Conservation (phyloP, 2,113 vertebrate species). For the Nerophis ophidion region DNA sequence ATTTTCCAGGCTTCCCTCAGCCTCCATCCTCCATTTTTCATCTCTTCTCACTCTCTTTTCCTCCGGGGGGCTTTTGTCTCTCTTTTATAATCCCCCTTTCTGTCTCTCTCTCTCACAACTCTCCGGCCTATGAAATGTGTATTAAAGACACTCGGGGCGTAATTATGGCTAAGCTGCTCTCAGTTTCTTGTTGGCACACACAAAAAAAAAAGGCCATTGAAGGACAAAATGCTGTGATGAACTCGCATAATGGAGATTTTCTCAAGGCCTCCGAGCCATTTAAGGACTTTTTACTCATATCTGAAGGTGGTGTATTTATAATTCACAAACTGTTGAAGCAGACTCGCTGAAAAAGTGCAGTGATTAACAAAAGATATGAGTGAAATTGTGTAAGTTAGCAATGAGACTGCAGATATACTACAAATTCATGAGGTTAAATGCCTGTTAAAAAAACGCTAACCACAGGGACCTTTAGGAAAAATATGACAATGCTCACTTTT, state of each 20-base stretch:
- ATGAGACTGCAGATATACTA: constrained; percentile 47
- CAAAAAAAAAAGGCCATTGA: constrained; percentile 46
- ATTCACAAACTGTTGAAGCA: constrained; percentile 25
- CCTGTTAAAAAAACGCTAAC: constrained; percentile 53
- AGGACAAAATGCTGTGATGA: constrained; percentile 52
- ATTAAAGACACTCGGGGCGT: constrained; percentile 60
- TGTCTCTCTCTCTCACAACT: constrained; percentile 48
- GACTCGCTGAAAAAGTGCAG: neutral
- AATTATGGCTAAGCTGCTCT: constrained; percentile 61
- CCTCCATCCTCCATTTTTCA: constrained; percentile 26
- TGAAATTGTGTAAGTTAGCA: constrained; percentile 39
- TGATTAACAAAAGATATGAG: neutral
- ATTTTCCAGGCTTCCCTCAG: constrained; percentile 64
- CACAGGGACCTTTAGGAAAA: constrained; percentile 43
- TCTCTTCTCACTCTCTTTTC: constrained; percentile 18
- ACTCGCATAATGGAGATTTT: constrained; percentile 46
- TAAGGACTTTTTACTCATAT: constrained; percentile 21
- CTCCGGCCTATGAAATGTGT: constrained; percentile 56
- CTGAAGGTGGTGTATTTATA: constrained; percentile 28
- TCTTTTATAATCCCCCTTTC: constrained; percentile 47
- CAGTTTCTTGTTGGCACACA: constrained; percentile 44
- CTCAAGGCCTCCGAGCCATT: constrained; percentile 34
- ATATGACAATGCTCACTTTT: constrained; percentile 34
- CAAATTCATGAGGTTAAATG: constrained; percentile 64
- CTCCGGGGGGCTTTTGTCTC: constrained; percentile 52